Conservation (phyloP, 2,888 invertebrate genomes). For the Drosophila affinis region DNA sequence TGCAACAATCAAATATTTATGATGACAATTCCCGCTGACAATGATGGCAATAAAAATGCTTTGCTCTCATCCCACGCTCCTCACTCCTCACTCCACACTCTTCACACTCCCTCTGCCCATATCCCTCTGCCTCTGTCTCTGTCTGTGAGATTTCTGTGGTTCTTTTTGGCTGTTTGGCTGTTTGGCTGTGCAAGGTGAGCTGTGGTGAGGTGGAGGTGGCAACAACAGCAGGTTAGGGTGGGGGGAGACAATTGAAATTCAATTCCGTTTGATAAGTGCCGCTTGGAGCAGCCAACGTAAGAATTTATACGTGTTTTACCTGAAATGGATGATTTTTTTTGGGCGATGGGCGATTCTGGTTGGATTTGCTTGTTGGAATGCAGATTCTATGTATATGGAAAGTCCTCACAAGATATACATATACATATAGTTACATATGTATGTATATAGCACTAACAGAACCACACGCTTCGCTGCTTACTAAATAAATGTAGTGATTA, state of each 20-base stretch:
- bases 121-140: background rate
- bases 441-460: too few relatives aligned
- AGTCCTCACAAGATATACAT: too few relatives aligned
- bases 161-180: background rate
- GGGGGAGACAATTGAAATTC: conserved; percentile 33
- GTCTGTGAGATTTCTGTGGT: background rate
- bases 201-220: conserved; percentile 1
- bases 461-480: too few relatives aligned
- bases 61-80: conserved; percentile 34
- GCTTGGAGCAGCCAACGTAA: conserved; percentile 7
- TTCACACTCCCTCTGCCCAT: conserved; percentile 2
- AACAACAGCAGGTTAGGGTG: too few relatives aligned
- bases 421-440: too few relatives aligned
- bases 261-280: conserved; percentile 37
- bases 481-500: too few relatives aligned
- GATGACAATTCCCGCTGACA: conserved; percentile 78
- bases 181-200: conserved; percentile 3
- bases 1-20: conserved; percentile 80
- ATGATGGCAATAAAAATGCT: conserved; percentile 76
- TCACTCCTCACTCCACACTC: background rate
- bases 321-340: background rate
- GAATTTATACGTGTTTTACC: background rate
- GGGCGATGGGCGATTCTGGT: background rate
- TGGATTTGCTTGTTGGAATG: background rate
- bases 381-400: background rate